A percentile compares a stretch with the other conserved stretches of the same genome.
Evolutionary conservation across 2,888 invertebrate species (phyloP).

Genomic region (Torymus texanus): DNA sequence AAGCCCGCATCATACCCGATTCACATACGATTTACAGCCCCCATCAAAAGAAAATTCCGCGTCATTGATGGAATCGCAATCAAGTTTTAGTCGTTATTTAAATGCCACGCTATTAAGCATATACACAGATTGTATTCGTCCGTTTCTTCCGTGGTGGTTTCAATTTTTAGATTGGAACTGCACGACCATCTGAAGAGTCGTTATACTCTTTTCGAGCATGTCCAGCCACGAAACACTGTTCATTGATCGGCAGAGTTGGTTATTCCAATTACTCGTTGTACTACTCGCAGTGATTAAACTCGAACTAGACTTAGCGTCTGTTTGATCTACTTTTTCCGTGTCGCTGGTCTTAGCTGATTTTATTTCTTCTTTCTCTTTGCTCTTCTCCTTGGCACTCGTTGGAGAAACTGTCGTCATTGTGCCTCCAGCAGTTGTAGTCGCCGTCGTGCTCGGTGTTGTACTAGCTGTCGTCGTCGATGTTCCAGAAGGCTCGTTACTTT

Average conservation of each 20-base stretch:
- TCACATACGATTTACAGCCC: slow-evolving; percentile 21
- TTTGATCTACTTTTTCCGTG: slow-evolving; percentile 46
- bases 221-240: slow-evolving; percentile 73
- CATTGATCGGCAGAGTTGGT: slow-evolving; percentile 68
- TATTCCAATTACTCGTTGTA: slow-evolving; percentile 65
- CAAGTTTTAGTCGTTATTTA: slow-evolving; percentile 38
- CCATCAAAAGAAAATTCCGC: slow-evolving; percentile 10
- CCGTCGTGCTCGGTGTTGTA: not conserved
- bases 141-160: not conserved
- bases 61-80: slow-evolving; percentile 22
- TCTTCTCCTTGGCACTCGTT: slow-evolving; percentile 34
- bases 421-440: not conserved
- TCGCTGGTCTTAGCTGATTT: slow-evolving; percentile 39
- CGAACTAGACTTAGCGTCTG: slow-evolving; percentile 58
- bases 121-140: slow-evolving; percentile 22
- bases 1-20: slow-evolving; percentile 35
- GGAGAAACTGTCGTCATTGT: not conserved
- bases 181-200: slow-evolving; percentile 72
- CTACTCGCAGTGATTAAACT: slow-evolving; percentile 63
- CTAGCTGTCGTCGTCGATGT: not conserved
- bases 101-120: slow-evolving; percentile 47
- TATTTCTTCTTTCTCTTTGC: slow-evolving; percentile 49
- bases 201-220: slow-evolving; percentile 73
- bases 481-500: slow-evolving; percentile 11
- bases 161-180: slow-evolving; percentile 66